Conservation (phyloP, 2,113 vertebrate genomes). For the Hystrix brachyura region DNA sequence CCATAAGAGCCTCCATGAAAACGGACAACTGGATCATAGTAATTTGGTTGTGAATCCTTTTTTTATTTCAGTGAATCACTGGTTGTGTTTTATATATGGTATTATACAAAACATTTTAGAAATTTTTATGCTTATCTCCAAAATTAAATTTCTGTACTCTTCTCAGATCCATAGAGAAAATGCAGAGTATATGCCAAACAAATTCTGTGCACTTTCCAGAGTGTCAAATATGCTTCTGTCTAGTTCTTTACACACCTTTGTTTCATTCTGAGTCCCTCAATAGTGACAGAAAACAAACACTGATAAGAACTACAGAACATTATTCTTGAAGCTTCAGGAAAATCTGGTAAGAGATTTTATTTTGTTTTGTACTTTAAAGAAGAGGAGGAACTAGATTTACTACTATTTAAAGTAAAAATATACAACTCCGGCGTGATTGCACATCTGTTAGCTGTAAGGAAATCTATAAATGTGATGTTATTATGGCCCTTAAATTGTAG, state of each 20-base stretch:
- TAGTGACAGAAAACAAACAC: slow-evolving; percentile 27
- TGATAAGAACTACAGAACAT: background rate
- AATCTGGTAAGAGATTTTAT: slow-evolving; percentile 29
- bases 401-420: slow-evolving; percentile 70
- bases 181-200: slow-evolving; percentile 6
- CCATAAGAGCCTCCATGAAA: slow-evolving; percentile 11
- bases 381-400: slow-evolving; percentile 60
- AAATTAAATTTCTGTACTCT: slow-evolving; percentile 76
- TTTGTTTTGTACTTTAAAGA: slow-evolving; percentile 62
- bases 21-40: slow-evolving; percentile 36
- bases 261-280: background rate
- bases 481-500: slow-evolving; percentile 42
- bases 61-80: slow-evolving; percentile 74
- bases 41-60: slow-evolving; percentile 50
- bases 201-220: slow-evolving; percentile 76
- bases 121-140: background rate
- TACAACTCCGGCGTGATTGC: background rate
- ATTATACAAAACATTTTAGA: slow-evolving; percentile 59
- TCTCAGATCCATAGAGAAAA: slow-evolving; percentile 68
- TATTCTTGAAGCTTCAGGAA: background rate
- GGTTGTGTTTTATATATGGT: slow-evolving; percentile 55
- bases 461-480: slow-evolving; percentile 68
- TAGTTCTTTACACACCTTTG: slow-evolving; percentile 47
- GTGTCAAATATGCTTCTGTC: slow-evolving; percentile 58
- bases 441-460: slow-evolving; percentile 77